A percentile compares a stretch with the other conserved stretches of the same genome.
Evolutionary conservation across 1,140 invertebrate species (phyloP).

Genomic region (Matsumurasca onukii): DNA sequence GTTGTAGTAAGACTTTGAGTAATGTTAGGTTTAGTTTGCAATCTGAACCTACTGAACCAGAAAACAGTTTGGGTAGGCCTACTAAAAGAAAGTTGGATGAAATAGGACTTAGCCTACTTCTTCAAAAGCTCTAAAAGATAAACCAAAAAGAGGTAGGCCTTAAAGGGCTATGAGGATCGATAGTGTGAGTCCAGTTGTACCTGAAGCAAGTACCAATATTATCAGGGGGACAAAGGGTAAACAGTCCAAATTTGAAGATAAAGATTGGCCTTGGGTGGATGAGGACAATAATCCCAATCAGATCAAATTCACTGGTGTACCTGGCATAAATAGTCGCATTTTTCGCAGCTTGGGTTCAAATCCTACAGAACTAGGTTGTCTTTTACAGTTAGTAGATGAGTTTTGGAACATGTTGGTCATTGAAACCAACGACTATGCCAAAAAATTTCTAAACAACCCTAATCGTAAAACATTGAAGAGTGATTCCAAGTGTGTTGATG

Average conservation of each 20-base stretch:
- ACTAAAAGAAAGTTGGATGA: no score
- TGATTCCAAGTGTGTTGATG: neutral
- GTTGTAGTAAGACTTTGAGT: no score
- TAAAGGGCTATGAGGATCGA: no score
- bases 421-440: constrained; percentile 3
- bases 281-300: neutral
- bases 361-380: neutral
- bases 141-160: no score
- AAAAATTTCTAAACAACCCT: neutral
- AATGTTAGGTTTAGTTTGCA: no score
- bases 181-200: no score
- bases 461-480: neutral
- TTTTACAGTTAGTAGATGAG: constrained; percentile 5
- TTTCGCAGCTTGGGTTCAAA: neutral
- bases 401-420: constrained; percentile 1
- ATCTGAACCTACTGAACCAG: no score
- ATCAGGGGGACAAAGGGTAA: no score
- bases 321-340: neutral
- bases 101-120: no score
- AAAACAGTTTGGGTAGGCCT: no score
- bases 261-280: neutral
- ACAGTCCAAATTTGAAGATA: neutral
- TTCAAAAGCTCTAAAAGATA: no score
- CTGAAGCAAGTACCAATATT: no score
- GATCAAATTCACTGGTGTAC: neutral